Base-by-base conservation (phyloP, 2,113 vertebrate genomes). In the Corvus hawaiiensis region DNA sequence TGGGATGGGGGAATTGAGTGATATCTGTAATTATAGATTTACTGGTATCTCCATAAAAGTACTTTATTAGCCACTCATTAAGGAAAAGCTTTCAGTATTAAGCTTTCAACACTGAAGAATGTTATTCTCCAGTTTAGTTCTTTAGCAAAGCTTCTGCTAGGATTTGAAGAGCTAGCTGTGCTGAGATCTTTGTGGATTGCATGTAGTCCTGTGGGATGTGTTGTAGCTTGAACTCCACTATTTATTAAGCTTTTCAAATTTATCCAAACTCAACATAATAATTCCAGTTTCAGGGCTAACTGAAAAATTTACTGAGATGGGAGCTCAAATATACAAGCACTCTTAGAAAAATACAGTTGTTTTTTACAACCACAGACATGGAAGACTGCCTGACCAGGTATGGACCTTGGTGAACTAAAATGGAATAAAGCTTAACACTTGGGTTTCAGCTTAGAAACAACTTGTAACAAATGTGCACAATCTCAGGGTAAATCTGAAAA, bases 401-500 rank as follows among this genome's bases (percentile, higher is more conserved):
- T 0, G 15, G 55, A 51, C 46, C 46, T 78, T 49, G 35, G 37
- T 85, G 66, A 93, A 66, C 16, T 74, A 63, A 73, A 59, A 55
- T 39, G 7, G 66, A 82, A 64, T 89, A 39, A 74, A 93, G 52
- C 63, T 58, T 77, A 39, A 58, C 35, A 13, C 43, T 84, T 67
- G 30, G 12, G 3, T 88, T 91, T 83, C 78, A 69, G 27, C 51
- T 74, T 69, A 69, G 51, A 62, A 91, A 33, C 67, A 95, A 14
- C 78, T 89, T 83, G 27, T 28, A 35, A 63, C 21, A 77, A 85
- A 85, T 21, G 5, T 86, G 39, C 59, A 64, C 46, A 80, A 93
- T 46, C 52, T 48, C 51, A 23, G 78, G 27, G 33, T 71, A 84
- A 88, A 92, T 96, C 72, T 96, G 63, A 92, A 97, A 94, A 86